Base-by-base conservation (phyloP, 2,888 invertebrate species). In the Epicampocera succincta region DNA sequence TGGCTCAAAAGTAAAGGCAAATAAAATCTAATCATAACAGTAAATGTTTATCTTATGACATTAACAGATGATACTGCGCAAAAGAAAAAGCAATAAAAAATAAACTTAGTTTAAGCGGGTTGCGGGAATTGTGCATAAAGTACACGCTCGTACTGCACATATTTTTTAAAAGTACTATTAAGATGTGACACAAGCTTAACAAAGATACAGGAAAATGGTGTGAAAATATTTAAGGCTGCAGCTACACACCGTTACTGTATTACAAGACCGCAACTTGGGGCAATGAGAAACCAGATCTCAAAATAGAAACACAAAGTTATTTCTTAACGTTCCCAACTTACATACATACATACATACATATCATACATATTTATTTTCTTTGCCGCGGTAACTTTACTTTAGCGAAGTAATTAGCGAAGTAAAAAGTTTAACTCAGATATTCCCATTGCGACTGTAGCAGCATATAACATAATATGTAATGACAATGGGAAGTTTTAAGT, bases 241-340 rank as follows among this genome's bases (percentile, higher is more conserved):
- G 44, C 71, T 66, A 79, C 66, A 60, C 66, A 60, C 78, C 78
- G 72, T 79, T 78, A 73, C 63, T 52, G 33, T 50, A 65, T 78
- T 78, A 58, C 65, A 44, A 58, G 60, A 77, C 76, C 76, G 63
- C 76, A 77, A 69, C 75, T 68, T 68, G 60, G 44, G 33, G 52
- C 33, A 38, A 42, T 58, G 38, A 17, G 58, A 54, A 38, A n/a
- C 52, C 13, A 68, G 42, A 44, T 42, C 33, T 48, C 8, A 21
- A 58, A 40, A 19, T 29, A 5, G 12, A 46, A 68, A 19, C 15
- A 42, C 33, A 46, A 19, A 42, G n/a, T 48, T 60, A 60, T 77
- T 61, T 50, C 69, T 63, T 42, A 71, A 63, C 40, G 56, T 71
- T 77, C 63, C 61, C 69, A 69, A 56, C 40, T 56, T 61, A 76